A percentile compares a stretch with the other conserved stretches of the same genome.
Evolutionary conservation across 2,797 vertebrate species (phyloP).

Genomic region (Gallinago solitaria): DNA sequence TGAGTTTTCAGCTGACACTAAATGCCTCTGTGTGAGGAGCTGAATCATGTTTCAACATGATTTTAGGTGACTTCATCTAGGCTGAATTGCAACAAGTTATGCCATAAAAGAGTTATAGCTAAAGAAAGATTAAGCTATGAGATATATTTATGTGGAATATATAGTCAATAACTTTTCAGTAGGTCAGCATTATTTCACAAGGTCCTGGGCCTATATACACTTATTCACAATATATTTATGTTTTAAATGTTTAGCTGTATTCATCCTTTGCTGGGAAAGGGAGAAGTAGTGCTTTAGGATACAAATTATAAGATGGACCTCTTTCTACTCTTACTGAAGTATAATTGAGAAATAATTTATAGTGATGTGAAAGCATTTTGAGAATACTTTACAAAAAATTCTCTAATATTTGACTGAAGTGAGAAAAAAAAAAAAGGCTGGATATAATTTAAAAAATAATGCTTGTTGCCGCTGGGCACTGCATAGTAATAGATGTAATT

Average conservation of each 20-base stretch:
- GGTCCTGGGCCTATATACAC: background rate
- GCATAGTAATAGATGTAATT: background rate
- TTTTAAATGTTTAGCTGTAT: background rate
- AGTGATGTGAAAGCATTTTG: background rate
- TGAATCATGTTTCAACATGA: background rate
- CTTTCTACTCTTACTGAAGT: background rate
- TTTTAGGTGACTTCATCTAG: background rate
- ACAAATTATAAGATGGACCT: background rate
- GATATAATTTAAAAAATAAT: background rate
- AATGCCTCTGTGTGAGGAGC: background rate
- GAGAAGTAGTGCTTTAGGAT: background rate
- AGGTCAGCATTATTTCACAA: background rate
- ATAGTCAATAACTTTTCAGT: background rate
- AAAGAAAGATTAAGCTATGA: background rate
- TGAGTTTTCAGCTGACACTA: background rate
- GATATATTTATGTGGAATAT: background rate
- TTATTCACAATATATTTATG: background rate
- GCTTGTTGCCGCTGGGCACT: background rate
- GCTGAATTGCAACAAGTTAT: background rate
- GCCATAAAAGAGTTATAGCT: background rate
- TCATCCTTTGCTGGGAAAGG: background rate
- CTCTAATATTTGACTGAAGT: background rate
- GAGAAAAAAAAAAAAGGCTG: background rate
- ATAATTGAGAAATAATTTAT: background rate
- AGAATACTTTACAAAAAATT: background rate